Evolutionary conservation across 2,888 invertebrate species (phyloP).

Genomic region (Athalia circularis): DNA sequence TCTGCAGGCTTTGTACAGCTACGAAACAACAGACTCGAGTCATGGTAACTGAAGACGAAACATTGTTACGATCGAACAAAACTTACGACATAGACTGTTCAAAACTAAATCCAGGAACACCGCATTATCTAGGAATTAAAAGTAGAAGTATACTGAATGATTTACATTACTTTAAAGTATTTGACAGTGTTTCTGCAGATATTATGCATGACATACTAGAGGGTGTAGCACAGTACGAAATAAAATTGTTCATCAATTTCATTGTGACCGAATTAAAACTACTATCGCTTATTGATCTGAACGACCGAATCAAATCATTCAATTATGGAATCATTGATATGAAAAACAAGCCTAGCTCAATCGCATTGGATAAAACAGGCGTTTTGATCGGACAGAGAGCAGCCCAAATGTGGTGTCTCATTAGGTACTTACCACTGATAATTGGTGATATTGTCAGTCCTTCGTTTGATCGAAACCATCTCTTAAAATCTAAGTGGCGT

Average conservation of each 20-base stretch:
- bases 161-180: slow-evolving; percentile 46
- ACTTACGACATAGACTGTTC: slow-evolving; percentile 26
- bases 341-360: slow-evolving; percentile 45
- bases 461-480: neutral
- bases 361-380: slow-evolving; percentile 41
- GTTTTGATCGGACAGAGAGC: slow-evolving; percentile 40
- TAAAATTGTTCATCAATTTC: slow-evolving; percentile 44
- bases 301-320: slow-evolving; percentile 38
- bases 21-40: slow-evolving; percentile 33
- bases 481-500: slow-evolving; percentile 28
- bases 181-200: slow-evolving; percentile 44
- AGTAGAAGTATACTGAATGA: slow-evolving; percentile 36
- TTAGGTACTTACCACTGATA: slow-evolving; percentile 41
- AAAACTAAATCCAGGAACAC: slow-evolving; percentile 7
- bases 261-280: slow-evolving; percentile 38
- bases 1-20: slow-evolving; percentile 44
- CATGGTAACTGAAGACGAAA: slow-evolving; percentile 42
- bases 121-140: no score
- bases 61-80: slow-evolving; percentile 9
- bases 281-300: slow-evolving; percentile 32
- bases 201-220: slow-evolving; percentile 47
- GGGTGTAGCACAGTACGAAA: slow-evolving; percentile 39
- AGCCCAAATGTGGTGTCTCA: slow-evolving; percentile 46
- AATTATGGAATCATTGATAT: slow-evolving; percentile 44
- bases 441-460: slow-evolving; percentile 29